Percentiles rank a stretch among this genome's conserved stretches.
Conservation (phyloP, 2,888 invertebrate genomes). For the Pristionchus mayeri region DNA sequence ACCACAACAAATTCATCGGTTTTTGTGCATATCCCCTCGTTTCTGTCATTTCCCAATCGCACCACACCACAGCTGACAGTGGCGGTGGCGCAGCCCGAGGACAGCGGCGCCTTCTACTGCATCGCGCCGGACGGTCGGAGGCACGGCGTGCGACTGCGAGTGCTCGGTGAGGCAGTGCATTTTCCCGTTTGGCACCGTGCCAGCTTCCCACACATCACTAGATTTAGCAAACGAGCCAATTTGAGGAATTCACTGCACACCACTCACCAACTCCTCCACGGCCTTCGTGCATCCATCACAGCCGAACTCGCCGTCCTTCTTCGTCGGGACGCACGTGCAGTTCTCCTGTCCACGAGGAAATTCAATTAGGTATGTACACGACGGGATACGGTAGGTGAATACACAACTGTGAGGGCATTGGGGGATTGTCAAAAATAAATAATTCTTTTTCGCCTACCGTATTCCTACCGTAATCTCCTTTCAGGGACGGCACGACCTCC, state of each 20-base stretch:
- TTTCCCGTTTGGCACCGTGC: neutral
- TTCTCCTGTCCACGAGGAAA: constrained; percentile 71
- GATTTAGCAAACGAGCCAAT: neutral
- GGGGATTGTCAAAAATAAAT: too few species aligned
- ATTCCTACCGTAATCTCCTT: too few species aligned
- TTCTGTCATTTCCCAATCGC: neutral
- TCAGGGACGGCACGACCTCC: constrained; percentile 41
- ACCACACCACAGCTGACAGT: constrained; percentile 81
- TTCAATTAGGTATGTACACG: constrained; percentile 51
- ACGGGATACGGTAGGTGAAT: too few species aligned
- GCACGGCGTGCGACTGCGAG: constrained; percentile 66
- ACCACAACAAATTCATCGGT: neutral
- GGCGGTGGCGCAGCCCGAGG: constrained; percentile 86
- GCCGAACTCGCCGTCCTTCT: constrained; percentile 58
- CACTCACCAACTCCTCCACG: constrained; percentile 58
- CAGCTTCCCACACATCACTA: neutral
- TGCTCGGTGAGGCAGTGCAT: constrained; percentile 60
- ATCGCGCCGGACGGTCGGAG: constrained; percentile 87
- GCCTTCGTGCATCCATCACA: constrained; percentile 63
- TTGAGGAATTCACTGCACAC: constrained; percentile 67
- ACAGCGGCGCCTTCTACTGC: constrained; percentile 89
- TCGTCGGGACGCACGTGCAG: constrained; percentile 70
- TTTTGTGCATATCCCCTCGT: neutral
- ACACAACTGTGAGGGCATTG: too few species aligned
- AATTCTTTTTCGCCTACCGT: too few species aligned